Evolutionary conservation across 2,113 vertebrate genomes (phyloP).

Genomic region (Numenius arquata): DNA sequence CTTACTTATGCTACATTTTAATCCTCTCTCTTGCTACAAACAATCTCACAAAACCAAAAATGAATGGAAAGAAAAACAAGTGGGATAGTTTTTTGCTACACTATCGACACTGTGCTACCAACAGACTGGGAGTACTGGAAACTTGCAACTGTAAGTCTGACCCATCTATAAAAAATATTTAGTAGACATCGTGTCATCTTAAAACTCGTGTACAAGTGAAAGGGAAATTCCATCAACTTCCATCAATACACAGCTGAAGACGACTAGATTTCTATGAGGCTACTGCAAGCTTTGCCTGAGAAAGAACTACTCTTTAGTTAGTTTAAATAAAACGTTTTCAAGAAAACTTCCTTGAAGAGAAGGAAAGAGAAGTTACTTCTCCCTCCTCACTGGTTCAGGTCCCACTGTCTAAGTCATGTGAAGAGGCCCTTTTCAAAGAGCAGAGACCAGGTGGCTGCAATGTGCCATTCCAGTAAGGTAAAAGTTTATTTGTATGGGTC

Average conservation of each 20-base stretch:
- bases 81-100: not conserved
- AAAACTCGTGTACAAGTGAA: fast-evolving
- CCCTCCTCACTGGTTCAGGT: not conserved
- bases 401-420: not conserved
- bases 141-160: not conserved
- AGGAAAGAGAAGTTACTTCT: not conserved
- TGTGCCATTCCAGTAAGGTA: not conserved
- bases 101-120: not conserved
- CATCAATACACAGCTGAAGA: not conserved
- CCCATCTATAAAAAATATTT: not conserved
- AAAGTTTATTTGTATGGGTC: not conserved
- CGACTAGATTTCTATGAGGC: not conserved
- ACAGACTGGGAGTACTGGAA: not conserved
- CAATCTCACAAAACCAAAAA: not conserved
- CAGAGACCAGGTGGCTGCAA: not conserved
- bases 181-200: not conserved
- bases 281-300: not conserved
- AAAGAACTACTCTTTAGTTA: not conserved
- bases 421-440: not conserved
- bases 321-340: not conserved
- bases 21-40: not conserved
- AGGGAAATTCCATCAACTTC: not conserved
- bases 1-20: not conserved
- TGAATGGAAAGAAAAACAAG: not conserved
- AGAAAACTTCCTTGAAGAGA: not conserved